A percentile compares a stretch with the other conserved stretches of the same genome.
Conservation (phyloP, 2,113 vertebrate species). For the Rhinopomastus cyanomelas region DNA sequence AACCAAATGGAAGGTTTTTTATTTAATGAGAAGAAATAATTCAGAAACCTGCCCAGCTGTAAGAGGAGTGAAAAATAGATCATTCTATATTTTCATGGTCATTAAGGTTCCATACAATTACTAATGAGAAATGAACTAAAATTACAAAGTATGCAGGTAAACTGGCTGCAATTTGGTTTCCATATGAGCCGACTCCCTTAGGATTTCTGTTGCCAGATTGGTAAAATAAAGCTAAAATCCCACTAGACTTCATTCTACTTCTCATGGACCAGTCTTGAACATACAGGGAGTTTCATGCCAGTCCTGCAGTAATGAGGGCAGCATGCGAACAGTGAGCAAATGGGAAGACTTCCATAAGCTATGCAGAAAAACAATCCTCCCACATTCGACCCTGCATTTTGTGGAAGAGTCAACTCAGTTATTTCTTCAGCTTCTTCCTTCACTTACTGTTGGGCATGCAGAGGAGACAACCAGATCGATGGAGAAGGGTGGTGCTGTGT, state of each 20-base stretch:
- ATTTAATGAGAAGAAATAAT: conserved; percentile 71
- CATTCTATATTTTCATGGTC: conserved; percentile 14
- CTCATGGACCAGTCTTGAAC: not conserved
- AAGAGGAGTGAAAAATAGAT: conserved; percentile 52
- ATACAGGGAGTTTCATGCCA: not conserved
- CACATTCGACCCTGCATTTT: not conserved
- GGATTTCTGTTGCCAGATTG: not conserved
- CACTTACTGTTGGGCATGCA: not conserved
- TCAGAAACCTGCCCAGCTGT: conserved; percentile 51
- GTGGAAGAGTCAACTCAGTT: not conserved
- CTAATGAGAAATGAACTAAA: conserved; percentile 45
- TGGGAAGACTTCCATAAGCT: not conserved
- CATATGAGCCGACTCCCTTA: not conserved
- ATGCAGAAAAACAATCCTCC: not conserved
- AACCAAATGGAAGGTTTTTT: conserved; percentile 50
- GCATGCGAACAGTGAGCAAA: not conserved
- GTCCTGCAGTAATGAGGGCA: not conserved
- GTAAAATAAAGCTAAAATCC: not conserved
- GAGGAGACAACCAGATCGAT: not conserved
- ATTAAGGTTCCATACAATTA: conserved; percentile 29
- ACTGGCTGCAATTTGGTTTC: conserved; percentile 13
- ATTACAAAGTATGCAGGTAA: conserved; percentile 21
- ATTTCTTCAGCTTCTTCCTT: not conserved
- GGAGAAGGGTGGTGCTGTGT: not conserved
- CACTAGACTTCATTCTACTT: not conserved